Percentiles rank a stretch among this genome's conserved stretches.
These are phyloP conservation scores for Leptinotarsa defecta DNA, from an alignment of 1,140 invertebrate genomes.

Conservation along the genomic window DNA sequence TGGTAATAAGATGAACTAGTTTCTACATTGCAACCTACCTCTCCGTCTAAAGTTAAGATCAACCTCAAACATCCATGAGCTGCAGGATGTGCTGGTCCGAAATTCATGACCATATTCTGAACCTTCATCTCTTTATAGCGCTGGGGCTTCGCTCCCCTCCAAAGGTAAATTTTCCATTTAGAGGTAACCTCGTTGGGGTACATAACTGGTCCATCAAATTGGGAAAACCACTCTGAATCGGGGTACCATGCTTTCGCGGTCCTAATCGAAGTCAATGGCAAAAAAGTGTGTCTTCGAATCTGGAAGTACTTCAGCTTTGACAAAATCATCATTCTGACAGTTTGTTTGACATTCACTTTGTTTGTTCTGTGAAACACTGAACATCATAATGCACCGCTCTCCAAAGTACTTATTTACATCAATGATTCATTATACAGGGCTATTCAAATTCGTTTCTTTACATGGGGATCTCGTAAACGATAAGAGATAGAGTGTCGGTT, in stretches of 20 bases:
- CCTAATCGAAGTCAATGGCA: slow-evolving; percentile 5
- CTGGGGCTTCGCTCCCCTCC: slow-evolving; percentile 50
- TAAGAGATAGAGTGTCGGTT: no score
- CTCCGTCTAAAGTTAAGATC: slow-evolving; percentile 76
- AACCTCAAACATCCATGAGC: slow-evolving; percentile 84
- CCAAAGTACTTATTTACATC: no score
- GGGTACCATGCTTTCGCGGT: slow-evolving; percentile 27
- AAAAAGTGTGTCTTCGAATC: neutral
- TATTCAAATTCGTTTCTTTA: no score
- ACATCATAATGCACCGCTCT: no score
- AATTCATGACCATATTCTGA: slow-evolving; percentile 73
- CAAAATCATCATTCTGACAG: no score
- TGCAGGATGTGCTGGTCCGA: slow-evolving; percentile 85
- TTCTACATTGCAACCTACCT: slow-evolving; percentile 52
- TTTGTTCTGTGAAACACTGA: no score
- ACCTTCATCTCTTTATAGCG: slow-evolving; percentile 58
- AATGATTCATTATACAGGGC: no score
- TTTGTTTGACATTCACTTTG: no score
- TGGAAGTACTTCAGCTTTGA: no score
- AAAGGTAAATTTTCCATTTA: slow-evolving; percentile 53
- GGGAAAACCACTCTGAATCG: slow-evolving; percentile 64
- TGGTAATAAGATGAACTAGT: no score
- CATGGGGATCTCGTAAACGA: no score
- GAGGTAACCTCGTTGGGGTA: slow-evolving; percentile 60
- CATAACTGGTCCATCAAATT: slow-evolving; percentile 64